Evolutionary conservation across 2,113 vertebrate species (phyloP), one percentile per base, ranked within the genome.

Genomic region (Carassius auratus): DNA sequence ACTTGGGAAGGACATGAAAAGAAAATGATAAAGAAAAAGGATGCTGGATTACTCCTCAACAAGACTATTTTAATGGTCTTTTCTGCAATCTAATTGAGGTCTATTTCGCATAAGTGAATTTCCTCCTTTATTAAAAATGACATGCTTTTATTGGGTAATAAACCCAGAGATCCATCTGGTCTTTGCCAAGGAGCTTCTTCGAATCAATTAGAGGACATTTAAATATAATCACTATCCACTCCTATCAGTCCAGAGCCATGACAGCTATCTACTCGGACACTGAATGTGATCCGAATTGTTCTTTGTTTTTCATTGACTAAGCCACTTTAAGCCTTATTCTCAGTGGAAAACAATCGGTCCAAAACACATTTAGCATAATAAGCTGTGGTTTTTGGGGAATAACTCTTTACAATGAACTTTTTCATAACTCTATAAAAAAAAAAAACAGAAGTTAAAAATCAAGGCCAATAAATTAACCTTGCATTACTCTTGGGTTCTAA

Each of bases 181-280:
- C 89, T 91, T 84, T 94, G 95, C 95, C 95, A 94, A 13, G 88
- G 81, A 88, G 91, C 94, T 92, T 94, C 93, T 89, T 71, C 92
- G 91, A 94, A 96, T 96, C 95, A 95, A 95, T 97, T 96, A 96
- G 81, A 93, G 94, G 77, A 93, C 93, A 95, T 95, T 95, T 95
- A 95, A 96, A 95, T 96, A 95, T 93, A 94, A 96, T 97, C 96
- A 95, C 92, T 87, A 92, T 91, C 93, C 94, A 93, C 86, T 94
- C 93, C 92, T 85, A 81, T 89, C 88, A 86, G 88, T 90, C 91
- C 87, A 17, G 90, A 93, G 94, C 92, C 91, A 87, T n/a, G 81
- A 66, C 81, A 91, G 89, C 92, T 89, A 93, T 94, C 90, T 90
- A 92, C 93, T 87, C 88, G 75, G 4, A 81, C 81, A 71, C 75